These are phyloP conservation scores for Ifrita kowaldi DNA, from an alignment of 2,113 vertebrate genomes.

Conservation along the genomic window DNA sequence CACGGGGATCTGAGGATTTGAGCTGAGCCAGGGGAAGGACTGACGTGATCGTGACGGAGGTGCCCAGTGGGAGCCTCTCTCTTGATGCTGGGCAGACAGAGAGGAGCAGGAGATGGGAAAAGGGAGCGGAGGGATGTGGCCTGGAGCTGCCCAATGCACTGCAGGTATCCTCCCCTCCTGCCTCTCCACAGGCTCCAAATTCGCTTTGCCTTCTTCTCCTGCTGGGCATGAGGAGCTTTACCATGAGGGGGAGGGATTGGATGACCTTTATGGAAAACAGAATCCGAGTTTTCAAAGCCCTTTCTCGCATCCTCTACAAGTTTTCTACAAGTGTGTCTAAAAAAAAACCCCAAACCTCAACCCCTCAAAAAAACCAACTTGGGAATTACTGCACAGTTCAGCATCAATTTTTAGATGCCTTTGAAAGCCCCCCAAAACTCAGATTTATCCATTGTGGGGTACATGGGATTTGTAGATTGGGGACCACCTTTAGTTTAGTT, in stretches of 20 bases:
- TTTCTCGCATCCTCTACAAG: neutral
- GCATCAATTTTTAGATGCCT: neutral
- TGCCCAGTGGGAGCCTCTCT: neutral
- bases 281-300: neutral
- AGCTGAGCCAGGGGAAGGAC: neutral
- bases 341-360: neutral
- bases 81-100: rapidly evolving
- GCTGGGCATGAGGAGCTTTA: neutral
- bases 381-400: neutral
- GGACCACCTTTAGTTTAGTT: neutral
- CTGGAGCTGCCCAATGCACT: neutral
- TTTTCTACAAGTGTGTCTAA: neutral
- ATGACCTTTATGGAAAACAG: neutral
- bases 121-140: neutral
- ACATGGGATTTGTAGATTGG: neutral
- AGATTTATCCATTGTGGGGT: neutral
- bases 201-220: neutral
- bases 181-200: neutral
- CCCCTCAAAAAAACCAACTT: neutral
- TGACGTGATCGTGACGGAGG: neutral
- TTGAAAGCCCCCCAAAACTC: neutral
- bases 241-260: neutral
- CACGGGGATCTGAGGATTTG: neutral
- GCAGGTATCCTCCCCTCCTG: neutral
- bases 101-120: neutral